A percentile compares a stretch with the other conserved stretches of the same genome.
These are phyloP conservation scores for Zaprionus bogoriensis DNA, from an alignment of 2,888 invertebrate genomes.

Conservation along the genomic window DNA sequence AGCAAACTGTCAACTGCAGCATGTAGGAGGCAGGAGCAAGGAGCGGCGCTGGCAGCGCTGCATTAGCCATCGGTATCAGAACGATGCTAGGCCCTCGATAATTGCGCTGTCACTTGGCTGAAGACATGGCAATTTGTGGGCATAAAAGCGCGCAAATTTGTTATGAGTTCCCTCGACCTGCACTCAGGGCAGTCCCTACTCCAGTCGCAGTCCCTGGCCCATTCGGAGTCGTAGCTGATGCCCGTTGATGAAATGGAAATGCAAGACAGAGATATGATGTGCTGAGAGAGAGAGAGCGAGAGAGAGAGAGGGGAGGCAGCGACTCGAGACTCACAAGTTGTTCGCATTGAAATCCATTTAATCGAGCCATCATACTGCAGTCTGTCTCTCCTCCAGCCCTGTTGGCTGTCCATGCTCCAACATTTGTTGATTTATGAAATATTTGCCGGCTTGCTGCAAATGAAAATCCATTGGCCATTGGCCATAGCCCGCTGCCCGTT, in stretches of 20 bases:
- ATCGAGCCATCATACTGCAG: slow-evolving; percentile 69
- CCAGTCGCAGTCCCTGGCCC: neutral
- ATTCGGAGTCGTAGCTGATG: slow-evolving; percentile 26
- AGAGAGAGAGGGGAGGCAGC: neutral
- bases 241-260: slow-evolving; percentile 72
- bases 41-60: slow-evolving; percentile 14
- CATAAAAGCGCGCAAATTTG: slow-evolving; percentile 78
- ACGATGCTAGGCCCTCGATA: slow-evolving; percentile 59
- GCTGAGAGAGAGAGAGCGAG: neutral
- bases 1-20: slow-evolving; percentile 69
- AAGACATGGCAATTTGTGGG: slow-evolving; percentile 78
- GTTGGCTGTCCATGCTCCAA: neutral
- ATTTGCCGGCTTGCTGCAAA: slow-evolving; percentile 59
- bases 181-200: neutral
- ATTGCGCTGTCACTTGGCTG: slow-evolving; percentile 76
- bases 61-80: slow-evolving; percentile 27
- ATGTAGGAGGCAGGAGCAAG: slow-evolving; percentile 20
- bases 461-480: slow-evolving; percentile 70
- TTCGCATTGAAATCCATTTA: slow-evolving; percentile 72
- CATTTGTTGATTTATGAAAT: slow-evolving; percentile 77
- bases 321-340: slow-evolving; percentile 33
- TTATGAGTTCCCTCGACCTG: slow-evolving; percentile 57
- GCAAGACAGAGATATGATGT: slow-evolving; percentile 26
- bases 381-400: slow-evolving; percentile 3
- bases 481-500: too few relatives aligned